phyloP scores from a whole-genome alignment of 2,113 vertebrate species.

The Brevimyrus niger region DNA sequence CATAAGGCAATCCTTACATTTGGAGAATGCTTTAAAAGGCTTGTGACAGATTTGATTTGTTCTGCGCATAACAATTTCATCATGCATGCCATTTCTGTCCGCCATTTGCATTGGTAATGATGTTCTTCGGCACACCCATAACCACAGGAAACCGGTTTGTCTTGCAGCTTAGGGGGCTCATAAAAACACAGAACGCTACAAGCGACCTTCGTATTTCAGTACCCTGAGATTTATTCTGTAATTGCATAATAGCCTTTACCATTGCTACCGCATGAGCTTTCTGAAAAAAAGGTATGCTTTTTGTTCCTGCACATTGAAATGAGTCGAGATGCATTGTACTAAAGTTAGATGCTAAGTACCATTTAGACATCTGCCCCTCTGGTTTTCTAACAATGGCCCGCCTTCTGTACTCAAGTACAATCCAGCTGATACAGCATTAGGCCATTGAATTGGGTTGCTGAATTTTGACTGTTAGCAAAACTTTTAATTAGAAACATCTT shows the following conservation, averaged over 20 bases:
- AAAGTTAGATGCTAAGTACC: conserved; percentile 21
- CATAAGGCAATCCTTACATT: neutral
- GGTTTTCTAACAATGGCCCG: neutral
- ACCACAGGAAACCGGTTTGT: neutral
- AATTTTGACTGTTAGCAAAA: neutral
- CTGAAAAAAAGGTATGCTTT: neutral
- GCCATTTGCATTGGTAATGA: neutral
- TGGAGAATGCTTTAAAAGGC: neutral
- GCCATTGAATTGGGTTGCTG: neutral
- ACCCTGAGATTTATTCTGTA: neutral
- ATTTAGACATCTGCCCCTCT: neutral
- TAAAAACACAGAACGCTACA: neutral
- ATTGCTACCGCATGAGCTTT: neutral
- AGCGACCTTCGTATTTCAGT: neutral
- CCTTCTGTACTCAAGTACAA: neutral
- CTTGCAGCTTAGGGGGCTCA: neutral
- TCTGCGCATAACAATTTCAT: neutral
- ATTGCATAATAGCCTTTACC: neutral
- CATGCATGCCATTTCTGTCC: neutral
- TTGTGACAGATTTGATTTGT: conserved; percentile 10
- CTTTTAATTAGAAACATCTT: neutral
- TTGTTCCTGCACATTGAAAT: neutral
- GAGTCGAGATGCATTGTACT: conserved; percentile 3
- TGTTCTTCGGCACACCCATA: neutral
- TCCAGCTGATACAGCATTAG: neutral